A percentile compares a stretch with the other conserved stretches of the same genome.
These are phyloP conservation scores for Tricholauxania praeusta DNA, from an alignment of 2,888 invertebrate species.

Conservation along the genomic window DNA sequence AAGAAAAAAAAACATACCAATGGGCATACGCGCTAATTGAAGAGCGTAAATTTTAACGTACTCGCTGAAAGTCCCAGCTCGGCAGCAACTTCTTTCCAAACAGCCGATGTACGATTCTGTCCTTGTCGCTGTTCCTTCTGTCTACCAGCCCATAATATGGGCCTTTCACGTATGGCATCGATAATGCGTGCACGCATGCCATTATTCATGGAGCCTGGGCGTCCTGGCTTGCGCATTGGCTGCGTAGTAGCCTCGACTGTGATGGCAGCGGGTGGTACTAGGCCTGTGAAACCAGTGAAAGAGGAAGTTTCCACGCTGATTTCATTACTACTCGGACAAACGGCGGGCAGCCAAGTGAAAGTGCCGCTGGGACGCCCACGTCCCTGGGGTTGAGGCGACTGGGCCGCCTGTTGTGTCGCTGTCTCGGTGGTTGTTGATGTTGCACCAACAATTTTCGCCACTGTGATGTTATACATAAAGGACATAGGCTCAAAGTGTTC, in stretches of 20 bases:
- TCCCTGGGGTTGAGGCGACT: constrained; percentile 53
- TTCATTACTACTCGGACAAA: neutral
- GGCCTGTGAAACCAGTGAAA: constrained; percentile 61
- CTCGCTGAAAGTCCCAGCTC: constrained; percentile 62
- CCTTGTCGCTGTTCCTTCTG: constrained; percentile 58
- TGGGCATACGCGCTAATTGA: neutral
- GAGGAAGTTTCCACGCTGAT: neutral
- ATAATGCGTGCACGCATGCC: constrained; percentile 64
- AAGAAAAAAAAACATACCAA: too few relatives aligned
- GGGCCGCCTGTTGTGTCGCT: constrained; percentile 40
- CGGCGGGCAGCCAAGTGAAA: constrained; percentile 58
- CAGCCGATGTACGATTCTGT: constrained; percentile 62
- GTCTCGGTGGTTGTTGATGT: constrained; percentile 40
- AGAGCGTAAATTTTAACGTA: constrained; percentile 47
- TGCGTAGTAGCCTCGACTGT: constrained; percentile 56
- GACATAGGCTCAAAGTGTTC: constrained; percentile 65
- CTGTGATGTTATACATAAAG: constrained; percentile 64
- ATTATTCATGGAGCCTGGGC: constrained; percentile 62
- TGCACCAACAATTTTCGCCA: constrained; percentile 61
- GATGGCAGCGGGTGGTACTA: constrained; percentile 63
- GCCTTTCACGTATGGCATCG: constrained; percentile 61
- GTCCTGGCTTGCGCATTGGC: constrained; percentile 58
- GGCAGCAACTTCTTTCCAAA: constrained; percentile 63
- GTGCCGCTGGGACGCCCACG: constrained; percentile 63
- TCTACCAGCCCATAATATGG: constrained; percentile 60